Evolutionary conservation across 2,888 invertebrate genomes (phyloP).

Genomic region (Tenthredo mesomela): DNA sequence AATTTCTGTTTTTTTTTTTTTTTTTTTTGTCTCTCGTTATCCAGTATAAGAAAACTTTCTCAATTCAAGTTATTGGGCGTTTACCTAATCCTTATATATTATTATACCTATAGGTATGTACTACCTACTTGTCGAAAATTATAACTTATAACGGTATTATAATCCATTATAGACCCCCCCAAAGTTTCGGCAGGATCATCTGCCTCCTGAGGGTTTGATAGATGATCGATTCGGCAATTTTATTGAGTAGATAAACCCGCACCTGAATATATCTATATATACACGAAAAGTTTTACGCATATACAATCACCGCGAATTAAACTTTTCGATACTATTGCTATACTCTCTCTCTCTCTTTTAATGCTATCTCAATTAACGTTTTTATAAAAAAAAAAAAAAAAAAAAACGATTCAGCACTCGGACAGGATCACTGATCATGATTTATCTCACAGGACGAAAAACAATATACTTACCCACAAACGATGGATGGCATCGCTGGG

Average conservation of each 20-base stretch:
- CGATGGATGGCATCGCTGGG: background rate
- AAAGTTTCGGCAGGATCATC: background rate
- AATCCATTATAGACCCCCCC: background rate
- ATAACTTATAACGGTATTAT: background rate
- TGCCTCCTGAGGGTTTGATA: background rate
- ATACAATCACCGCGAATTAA: background rate
- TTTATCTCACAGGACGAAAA: constrained; percentile 34
- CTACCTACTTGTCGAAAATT: background rate
- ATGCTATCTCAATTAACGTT: background rate
- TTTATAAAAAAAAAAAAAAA: too few relatives aligned
- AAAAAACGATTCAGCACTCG: background rate
- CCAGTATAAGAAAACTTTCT: constrained; percentile 15
- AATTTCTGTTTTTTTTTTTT: background rate
- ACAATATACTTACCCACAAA: background rate
- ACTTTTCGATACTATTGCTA: background rate
- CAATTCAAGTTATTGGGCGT: background rate
- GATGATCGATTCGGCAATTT: background rate
- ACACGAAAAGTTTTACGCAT: background rate
- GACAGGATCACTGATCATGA: background rate
- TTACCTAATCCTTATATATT: background rate
- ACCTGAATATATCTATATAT: too few relatives aligned
- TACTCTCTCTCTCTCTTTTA: too few relatives aligned
- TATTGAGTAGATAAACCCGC: background rate
- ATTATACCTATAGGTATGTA: too few relatives aligned
- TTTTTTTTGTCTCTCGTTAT: background rate